phyloP scores from a whole-genome alignment of 2,113 vertebrate genomes.

The Seriola quinqueradiata region DNA sequence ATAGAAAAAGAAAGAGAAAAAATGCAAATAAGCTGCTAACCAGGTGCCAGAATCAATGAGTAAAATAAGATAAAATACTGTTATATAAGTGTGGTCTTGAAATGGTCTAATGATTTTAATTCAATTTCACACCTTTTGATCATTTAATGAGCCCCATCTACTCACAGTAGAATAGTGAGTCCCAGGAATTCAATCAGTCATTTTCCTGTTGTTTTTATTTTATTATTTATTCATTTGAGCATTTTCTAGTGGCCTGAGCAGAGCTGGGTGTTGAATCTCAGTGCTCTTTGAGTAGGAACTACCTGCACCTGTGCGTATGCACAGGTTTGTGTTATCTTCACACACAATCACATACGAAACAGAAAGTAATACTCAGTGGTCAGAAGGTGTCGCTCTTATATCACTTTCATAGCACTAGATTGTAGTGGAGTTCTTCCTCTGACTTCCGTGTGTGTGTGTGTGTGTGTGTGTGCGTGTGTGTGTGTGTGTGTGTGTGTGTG shows the following conservation, averaged over 20 bases:
- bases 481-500: constrained; percentile 28
- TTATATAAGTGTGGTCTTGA: too few species aligned
- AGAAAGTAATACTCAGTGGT: constrained; percentile 12
- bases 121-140: not conserved
- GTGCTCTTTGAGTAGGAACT: too few species aligned
- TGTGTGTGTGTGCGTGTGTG: constrained; percentile 25
- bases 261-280: too few species aligned
- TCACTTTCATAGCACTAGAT: not conserved
- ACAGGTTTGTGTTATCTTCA: not conserved
- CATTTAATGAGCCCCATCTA: too few species aligned
- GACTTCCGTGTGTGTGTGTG: constrained; percentile 22
- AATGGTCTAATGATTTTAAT: not conserved
- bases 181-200: too few species aligned
- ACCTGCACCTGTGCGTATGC: too few species aligned
- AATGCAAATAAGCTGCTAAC: not conserved
- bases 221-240: too few species aligned
- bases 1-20: not conserved
- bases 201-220: too few species aligned
- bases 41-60: too few species aligned
- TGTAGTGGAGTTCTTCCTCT: not conserved
- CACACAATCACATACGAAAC: not conserved
- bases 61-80: too few species aligned
- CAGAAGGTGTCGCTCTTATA: constrained; percentile 57
- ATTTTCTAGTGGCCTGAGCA: too few species aligned
- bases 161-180: too few species aligned